Evolutionary conservation across 2,113 vertebrate genomes (phyloP).

Genomic region (Leptodactylus fuscus): DNA sequence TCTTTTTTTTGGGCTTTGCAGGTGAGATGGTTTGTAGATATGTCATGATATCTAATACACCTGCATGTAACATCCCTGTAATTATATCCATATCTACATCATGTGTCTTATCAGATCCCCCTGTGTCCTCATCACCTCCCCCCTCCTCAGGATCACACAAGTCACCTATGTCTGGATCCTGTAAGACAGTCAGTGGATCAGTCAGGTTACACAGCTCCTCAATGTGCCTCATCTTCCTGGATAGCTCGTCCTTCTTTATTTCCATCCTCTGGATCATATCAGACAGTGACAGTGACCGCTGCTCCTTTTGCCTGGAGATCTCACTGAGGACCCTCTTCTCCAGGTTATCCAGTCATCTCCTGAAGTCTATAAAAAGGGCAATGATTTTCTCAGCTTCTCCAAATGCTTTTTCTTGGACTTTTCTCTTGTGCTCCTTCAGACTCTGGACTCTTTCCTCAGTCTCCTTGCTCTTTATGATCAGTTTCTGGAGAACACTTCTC

Average conservation of each 20-base stretch:
- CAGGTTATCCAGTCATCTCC: neutral
- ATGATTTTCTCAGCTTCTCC: neutral
- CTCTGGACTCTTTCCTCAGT: neutral
- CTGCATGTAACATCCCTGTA: neutral
- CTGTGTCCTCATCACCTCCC: neutral
- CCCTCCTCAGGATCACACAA: neutral
- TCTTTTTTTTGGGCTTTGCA: neutral
- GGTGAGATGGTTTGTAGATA: neutral
- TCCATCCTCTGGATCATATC: neutral
- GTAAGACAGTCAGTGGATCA: constrained; percentile 21
- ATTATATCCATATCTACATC: neutral
- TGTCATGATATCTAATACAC: neutral
- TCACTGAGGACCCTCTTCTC: neutral
- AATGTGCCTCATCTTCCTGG: neutral
- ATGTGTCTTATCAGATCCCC: neutral
- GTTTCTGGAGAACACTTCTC: neutral
- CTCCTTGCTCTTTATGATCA: neutral
- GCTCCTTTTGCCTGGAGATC: neutral
- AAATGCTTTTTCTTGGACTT: neutral
- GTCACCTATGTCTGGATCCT: neutral
- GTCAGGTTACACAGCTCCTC: constrained; percentile 34
- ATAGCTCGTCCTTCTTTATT: constrained; percentile 5
- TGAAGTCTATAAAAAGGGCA: neutral
- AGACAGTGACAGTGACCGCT: neutral
- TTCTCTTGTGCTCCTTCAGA: neutral